phyloP scores from a whole-genome alignment of 2,113 vertebrate species.

The Apodemus speciosus region DNA sequence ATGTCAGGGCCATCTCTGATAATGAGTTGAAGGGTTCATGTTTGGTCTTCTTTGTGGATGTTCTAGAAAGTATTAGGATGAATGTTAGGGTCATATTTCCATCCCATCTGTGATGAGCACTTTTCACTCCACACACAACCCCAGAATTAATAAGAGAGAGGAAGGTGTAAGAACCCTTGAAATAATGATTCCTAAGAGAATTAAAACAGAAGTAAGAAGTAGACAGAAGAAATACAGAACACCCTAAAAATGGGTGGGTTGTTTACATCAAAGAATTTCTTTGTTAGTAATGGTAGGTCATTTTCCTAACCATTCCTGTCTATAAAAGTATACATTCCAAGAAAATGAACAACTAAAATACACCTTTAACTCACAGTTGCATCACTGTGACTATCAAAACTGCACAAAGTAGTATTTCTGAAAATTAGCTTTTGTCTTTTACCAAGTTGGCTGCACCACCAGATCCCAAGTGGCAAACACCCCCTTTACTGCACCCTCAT shows the following conservation, averaged over 20 bases:
- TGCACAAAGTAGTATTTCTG: neutral
- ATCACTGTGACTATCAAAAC: neutral
- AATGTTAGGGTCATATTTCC: neutral
- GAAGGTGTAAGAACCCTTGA: too few relatives aligned
- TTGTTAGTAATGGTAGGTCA: neutral
- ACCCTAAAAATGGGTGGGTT: too few relatives aligned
- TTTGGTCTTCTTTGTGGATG: neutral
- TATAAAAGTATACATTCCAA: neutral
- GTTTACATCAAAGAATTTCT: neutral
- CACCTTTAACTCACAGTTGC: neutral
- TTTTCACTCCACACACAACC: neutral
- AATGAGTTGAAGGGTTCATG: neutral
- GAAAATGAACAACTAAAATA: neutral
- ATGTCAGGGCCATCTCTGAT: neutral
- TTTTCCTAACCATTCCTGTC: neutral
- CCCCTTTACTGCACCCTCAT: neutral
- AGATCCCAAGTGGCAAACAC: neutral
- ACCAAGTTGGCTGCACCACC: neutral
- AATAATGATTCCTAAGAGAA: too few relatives aligned
- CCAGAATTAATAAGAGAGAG: too few relatives aligned
- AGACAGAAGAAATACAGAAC: too few relatives aligned
- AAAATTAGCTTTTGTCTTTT: neutral
- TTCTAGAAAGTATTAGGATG: neutral
- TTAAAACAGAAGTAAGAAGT: too few relatives aligned
- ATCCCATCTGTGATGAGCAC: neutral